Base-by-base conservation (phyloP, 2,888 invertebrate species). In the Chrysodeixis includens region DNA sequence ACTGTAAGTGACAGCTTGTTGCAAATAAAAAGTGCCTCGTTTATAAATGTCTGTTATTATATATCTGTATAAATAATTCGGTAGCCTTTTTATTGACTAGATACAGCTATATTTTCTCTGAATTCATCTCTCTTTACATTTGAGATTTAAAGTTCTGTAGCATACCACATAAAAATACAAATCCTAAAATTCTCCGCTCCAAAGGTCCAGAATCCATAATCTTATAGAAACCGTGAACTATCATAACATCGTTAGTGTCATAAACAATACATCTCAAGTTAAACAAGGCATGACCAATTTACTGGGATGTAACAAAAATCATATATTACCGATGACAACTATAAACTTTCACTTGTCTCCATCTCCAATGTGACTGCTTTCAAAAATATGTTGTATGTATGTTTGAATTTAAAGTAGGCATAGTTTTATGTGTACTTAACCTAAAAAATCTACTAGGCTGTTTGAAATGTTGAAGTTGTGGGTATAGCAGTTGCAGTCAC, bases 221-320 rank as follows among this genome's bases (percentile, higher is more conserved):
- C 32, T 71, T 56, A 59, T 62, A 68, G 73, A 79, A 78, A 80
- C 30, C 56, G 53, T 26, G 54, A 49, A n/a, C 12, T 26, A 69
- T 69, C 56, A 66, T 46, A 63, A 66, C 9, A 66, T 75, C 66
- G 51, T 78, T 70, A 73, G 55, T 62, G 59, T 59, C 64, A 62
- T 35, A 66, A 12, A 54, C 20, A 60, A 57, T 40, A 57, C 22
- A 58, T 74, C 32, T 62, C 30, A 55, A 54, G n/a, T 22, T 14
- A 71, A 76, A 80, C 81, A 66, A 78, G 35, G 55, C 71, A 55
- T 66, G 40, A 69, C 74, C 55, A 76, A 78, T 72, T 76, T 71
- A 52, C 16, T 49, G 30, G 30, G 35, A 66, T 62, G 16, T 61
- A 60, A 49, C 46, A 63, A 51, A 74, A 44, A 58, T 8, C 22